A percentile compares a stretch with the other conserved stretches of the same genome.
Evolutionary conservation across 2,797 vertebrate genomes (phyloP).

Genomic region (Alca torda): DNA sequence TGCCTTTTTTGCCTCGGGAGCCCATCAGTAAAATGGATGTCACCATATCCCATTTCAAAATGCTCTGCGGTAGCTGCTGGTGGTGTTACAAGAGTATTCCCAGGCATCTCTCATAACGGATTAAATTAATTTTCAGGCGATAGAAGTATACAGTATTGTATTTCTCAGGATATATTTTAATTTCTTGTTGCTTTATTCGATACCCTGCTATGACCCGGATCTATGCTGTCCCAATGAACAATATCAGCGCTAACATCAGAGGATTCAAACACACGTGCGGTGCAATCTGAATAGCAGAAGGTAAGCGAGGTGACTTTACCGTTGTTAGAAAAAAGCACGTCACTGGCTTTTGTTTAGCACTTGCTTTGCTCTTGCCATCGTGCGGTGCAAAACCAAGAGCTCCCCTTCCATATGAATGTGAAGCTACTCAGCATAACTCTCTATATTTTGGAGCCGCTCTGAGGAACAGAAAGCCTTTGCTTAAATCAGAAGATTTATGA

Average conservation of each 20-base stretch:
- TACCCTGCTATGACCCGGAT: background rate
- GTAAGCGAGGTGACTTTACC: background rate
- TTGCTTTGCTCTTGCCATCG: background rate
- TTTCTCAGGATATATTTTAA: background rate
- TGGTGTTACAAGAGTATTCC: background rate
- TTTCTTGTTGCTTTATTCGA: background rate
- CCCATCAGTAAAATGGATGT: background rate
- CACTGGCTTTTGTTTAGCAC: background rate
- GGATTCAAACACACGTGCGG: background rate
- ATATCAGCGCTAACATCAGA: background rate
- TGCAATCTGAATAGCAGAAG: background rate
- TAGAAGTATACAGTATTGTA: background rate
- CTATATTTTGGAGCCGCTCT: background rate
- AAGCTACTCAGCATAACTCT: background rate
- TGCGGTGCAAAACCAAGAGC: background rate
- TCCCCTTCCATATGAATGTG: background rate
- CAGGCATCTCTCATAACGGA: background rate
- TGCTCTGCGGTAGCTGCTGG: background rate
- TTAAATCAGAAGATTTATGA: background rate
- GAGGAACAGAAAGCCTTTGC: background rate
- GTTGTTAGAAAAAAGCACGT: background rate
- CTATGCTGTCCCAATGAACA: background rate
- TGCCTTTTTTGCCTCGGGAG: background rate
- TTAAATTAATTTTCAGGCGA: background rate
- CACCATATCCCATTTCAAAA: background rate